Evolutionary conservation across 2,888 invertebrate species (phyloP), one percentile per base, ranked within the genome.

Genomic region (Pasiphila rectangulata): DNA sequence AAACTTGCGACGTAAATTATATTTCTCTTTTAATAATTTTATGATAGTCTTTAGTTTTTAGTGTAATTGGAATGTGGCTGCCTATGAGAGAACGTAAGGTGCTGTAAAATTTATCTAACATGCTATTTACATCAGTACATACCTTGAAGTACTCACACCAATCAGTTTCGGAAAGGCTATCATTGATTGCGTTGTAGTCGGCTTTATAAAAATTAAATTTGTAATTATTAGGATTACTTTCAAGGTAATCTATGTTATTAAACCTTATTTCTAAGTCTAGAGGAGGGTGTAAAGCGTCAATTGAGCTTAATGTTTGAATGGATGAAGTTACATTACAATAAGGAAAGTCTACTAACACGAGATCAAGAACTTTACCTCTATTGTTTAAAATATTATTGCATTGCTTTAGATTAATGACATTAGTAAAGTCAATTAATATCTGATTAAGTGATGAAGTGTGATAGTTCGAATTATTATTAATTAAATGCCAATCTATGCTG

Each of bases 371-470:
- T 25, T 17, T 37, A 4, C 25, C n/a, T 5, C 7, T n/a, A 4
- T n/a, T 15, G 10, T 37, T 37, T 3, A 17, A 1, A 9, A 37
- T 10, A 1, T 10, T 5, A 10, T 37, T 37, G 10, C 37, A 37
- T 10, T 37, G 37, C 10, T 25, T 37, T 2, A 37, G 10, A 7
- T 37, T 37, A 3, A 25, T n/a, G 5, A 37, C 5, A 9, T 37
- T 6, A 17, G 16, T 37, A 17, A 37, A 37, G 1, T 37, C 37
- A 17, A 37, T 17, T 6, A 36, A 15, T 1, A 6, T 15, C 13
- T 36, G 21, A 23, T 12, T 12, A 1, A 21, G 2, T 13, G 10
- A 2, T 3, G 21, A 2, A 20, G 35, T 12, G 1, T 35, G 35
- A 6, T 12, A 5, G 9, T 21, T 35, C 12, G 13, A 35, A 7